Evolutionary conservation across 2,113 vertebrate genomes (phyloP).

Genomic region (Paralichthys olivaceus): DNA sequence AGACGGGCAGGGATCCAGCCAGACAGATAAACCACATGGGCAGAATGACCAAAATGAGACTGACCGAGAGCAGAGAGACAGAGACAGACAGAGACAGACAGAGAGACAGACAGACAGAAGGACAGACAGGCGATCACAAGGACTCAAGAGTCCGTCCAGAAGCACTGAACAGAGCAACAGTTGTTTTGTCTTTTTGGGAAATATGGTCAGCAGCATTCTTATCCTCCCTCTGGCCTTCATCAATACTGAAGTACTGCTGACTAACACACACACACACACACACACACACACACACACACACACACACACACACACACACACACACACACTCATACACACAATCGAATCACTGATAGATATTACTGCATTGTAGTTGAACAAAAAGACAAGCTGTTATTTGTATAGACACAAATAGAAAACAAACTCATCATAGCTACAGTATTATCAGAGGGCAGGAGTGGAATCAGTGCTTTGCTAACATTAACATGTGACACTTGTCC

Average conservation of each 20-base stretch:
- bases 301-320: not conserved
- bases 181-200: conserved; percentile 55
- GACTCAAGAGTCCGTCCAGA: conserved; percentile 42
- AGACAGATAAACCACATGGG: conserved; percentile 36
- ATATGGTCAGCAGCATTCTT: conserved; percentile 63
- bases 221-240: conserved; percentile 61
- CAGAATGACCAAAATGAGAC: conserved; percentile 19
- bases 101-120: conserved; percentile 20
- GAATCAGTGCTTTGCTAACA: no score
- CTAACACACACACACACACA: not conserved
- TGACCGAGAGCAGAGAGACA: not conserved
- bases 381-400: not conserved
- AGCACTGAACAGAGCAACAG: conserved; percentile 49
- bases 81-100: conserved; percentile 18
- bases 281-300: conserved; percentile 7
- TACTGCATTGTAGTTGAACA: not conserved
- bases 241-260: conserved; percentile 49
- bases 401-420: not conserved
- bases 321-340: not conserved
- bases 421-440: no score
- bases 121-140: conserved; percentile 34
- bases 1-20: conserved; percentile 32
- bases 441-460: no score
- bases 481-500: no score
- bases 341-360: not conserved